phyloP scores from a whole-genome alignment of 1,140 invertebrate genomes.

The Brachionus paranguensis region DNA sequence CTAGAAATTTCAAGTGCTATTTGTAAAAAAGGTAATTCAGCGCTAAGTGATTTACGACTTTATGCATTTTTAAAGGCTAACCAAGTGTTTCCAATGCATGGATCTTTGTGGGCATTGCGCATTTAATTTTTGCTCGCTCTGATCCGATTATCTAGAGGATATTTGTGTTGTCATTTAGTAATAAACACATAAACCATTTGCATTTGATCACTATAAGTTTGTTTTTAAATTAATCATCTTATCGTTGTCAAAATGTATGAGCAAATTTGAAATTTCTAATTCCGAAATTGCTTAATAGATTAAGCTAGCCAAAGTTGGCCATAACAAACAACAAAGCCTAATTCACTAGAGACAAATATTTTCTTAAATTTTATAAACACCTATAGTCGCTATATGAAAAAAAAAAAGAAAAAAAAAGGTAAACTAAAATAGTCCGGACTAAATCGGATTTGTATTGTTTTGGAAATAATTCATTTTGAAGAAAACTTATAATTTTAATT shows the following conservation, averaged over 20 bases:
- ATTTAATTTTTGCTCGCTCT: not conserved
- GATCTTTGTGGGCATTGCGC: not conserved
- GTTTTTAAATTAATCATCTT: not conserved
- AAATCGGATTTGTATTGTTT: conserved; percentile 10
- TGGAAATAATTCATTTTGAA: not conserved
- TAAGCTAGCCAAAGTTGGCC: not conserved
- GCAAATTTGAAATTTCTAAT: not conserved
- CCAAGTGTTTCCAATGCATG: not conserved
- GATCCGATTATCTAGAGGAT: conserved; percentile 8
- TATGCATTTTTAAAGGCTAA: not conserved
- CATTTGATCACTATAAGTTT: not conserved
- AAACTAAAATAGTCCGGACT: not conserved
- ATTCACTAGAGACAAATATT: conserved; percentile 6
- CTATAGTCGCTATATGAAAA: not conserved
- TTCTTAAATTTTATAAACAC: not conserved
- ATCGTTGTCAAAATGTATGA: conserved; percentile 12
- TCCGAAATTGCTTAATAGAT: conserved; percentile 7
- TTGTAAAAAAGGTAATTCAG: not conserved
- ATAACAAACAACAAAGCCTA: not conserved
- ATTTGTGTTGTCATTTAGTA: not conserved
- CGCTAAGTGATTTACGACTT: not conserved
- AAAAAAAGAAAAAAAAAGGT: not conserved
- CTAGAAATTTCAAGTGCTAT: not conserved
- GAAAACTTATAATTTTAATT: conserved; percentile 16
- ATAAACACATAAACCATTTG: not conserved